Conservation (phyloP, 2,113 vertebrate genomes). For the Hassar affinis region DNA sequence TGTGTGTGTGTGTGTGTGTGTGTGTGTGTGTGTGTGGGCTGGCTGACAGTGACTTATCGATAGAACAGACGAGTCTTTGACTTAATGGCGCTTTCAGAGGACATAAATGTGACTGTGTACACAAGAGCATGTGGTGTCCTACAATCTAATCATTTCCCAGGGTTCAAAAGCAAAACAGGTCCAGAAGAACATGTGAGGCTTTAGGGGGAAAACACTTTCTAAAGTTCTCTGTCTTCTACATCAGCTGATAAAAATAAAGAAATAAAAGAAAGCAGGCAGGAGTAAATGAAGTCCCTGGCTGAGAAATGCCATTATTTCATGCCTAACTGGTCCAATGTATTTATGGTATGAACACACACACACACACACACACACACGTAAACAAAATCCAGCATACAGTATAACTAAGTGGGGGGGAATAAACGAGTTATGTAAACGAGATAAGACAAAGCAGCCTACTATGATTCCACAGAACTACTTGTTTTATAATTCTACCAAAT, state of each 20-base stretch:
- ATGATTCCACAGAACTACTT: neutral
- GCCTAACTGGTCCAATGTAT: too few species aligned
- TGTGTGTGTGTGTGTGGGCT: neutral
- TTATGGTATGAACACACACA: neutral
- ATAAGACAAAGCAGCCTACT: neutral
- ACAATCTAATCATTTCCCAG: neutral
- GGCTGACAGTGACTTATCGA: neutral
- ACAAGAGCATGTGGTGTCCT: neutral
- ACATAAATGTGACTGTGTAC: neutral
- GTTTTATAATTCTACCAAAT: neutral
- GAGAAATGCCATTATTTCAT: neutral
- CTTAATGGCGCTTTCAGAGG: conserved; percentile 13
- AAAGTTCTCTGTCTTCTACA: neutral
- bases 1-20: neutral
- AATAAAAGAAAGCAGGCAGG: neutral
- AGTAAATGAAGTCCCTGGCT: neutral
- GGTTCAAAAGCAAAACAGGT: neutral
- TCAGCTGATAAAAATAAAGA: neutral
- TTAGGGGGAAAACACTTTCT: too few species aligned
- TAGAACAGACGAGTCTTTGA: conserved; percentile 5
- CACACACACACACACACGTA: neutral
- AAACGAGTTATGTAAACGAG: neutral
- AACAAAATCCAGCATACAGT: neutral
- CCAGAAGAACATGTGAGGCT: neutral
- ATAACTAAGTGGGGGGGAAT: neutral